phyloP scores from a whole-genome alignment of 2,888 invertebrate genomes.

The Melitaea athalia region DNA sequence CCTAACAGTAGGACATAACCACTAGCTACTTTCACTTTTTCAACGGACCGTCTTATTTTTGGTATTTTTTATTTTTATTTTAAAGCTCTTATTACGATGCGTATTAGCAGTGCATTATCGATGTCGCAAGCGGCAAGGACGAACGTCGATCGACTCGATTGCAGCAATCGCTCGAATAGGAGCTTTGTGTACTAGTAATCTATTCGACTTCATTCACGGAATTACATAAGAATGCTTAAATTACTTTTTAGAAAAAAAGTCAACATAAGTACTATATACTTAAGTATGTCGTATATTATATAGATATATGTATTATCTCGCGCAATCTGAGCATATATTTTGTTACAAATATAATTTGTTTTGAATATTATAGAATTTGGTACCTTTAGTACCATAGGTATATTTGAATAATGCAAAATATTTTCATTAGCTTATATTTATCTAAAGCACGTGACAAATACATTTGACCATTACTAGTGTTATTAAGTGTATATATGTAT shows the following conservation, averaged over 20 bases:
- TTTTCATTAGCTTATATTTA: not conserved
- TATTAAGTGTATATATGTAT: conserved; percentile 2
- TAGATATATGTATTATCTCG: no score
- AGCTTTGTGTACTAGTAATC: conserved; percentile 38
- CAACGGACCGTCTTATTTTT: conserved; percentile 38
- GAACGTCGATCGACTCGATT: conserved; percentile 51
- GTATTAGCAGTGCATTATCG: conserved; percentile 62
- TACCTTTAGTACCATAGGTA: not conserved
- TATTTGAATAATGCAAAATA: not conserved
- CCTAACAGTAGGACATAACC: conserved; percentile 14
- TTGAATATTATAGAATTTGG: not conserved
- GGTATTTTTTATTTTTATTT: conserved; percentile 41
- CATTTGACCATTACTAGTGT: not conserved
- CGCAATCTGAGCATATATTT: no score
- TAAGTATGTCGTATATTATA: not conserved
- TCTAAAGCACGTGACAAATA: not conserved
- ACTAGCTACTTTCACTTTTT: conserved; percentile 11
- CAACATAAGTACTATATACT: not conserved
- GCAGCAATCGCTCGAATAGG: conserved; percentile 50
- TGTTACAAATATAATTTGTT: no score
- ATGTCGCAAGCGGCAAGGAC: conserved; percentile 75
- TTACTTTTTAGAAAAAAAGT: not conserved
- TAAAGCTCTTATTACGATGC: conserved; percentile 73
- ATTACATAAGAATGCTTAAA: not conserved
- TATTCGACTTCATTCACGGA: conserved; percentile 11